Evolutionary conservation across 1,140 invertebrate genomes (phyloP).

Genomic region (Lordiphosa clarofinis): DNA sequence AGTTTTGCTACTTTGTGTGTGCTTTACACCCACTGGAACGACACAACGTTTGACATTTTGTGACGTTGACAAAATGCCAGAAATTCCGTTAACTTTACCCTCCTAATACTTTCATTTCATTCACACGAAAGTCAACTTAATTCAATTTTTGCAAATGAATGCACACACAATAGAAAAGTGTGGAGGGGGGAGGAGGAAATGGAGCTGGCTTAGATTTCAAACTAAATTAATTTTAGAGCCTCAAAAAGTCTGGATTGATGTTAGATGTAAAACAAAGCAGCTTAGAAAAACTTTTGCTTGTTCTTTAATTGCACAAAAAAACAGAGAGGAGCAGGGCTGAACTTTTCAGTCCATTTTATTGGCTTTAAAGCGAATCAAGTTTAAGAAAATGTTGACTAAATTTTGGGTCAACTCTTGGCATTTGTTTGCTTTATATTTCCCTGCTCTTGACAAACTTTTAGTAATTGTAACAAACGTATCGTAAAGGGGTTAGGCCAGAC

Average conservation of each 20-base stretch:
- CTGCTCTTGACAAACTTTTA: neutral
- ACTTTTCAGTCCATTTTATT: too few relatives aligned
- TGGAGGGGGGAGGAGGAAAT: neutral
- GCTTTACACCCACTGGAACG: conserved; percentile 36
- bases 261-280: conserved; percentile 6
- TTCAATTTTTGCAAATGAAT: conserved; percentile 71
- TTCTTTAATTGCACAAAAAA: neutral
- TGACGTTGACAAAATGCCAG: conserved; percentile 50
- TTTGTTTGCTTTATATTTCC: too few relatives aligned
- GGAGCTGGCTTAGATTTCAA: conserved; percentile 29
- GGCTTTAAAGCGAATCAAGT: too few relatives aligned
- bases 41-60: conserved; percentile 40
- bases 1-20: conserved; percentile 44
- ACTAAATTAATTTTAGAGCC: conserved; percentile 33
- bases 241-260: conserved; percentile 1
- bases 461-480: too few relatives aligned
- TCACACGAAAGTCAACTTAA: conserved; percentile 56
- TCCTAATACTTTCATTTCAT: conserved; percentile 43
- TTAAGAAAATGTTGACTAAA: too few relatives aligned
- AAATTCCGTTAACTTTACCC: conserved; percentile 21
- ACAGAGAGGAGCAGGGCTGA: neutral
- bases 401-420: too few relatives aligned
- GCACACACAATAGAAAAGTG: conserved; percentile 17
- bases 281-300: conserved; percentile 8
- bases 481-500: neutral